Base-by-base conservation (phyloP, 2,797 vertebrate genomes). In the Urocyon cinereoargenteus region DNA sequence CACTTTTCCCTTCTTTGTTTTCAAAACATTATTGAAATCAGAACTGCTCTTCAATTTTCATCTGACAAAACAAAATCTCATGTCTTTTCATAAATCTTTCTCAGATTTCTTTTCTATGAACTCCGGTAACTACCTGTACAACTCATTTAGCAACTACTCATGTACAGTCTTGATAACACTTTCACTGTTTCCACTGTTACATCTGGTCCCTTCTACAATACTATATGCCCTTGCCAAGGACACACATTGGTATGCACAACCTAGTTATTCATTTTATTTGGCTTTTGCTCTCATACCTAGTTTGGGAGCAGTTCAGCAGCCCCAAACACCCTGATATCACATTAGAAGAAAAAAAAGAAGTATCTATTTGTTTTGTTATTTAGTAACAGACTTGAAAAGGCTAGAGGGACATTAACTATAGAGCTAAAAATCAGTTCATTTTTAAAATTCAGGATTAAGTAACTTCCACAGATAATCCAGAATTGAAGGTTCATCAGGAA, bases 401-500 rank as follows among this genome's bases (percentile, higher is more conserved):
- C 64, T 40, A 91, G 64, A 91, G 61, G 19, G 53, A 97, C 93
- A 51, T 82, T 89, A 90, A 90, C 89, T 8, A 64, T 53, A 89
- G 7, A 88, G 57, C 40, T 94, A 85, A 95, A 90, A 95, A 26
- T 77, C 70, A 88, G 73, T 77, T 91, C 16, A 21, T 51, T 79
- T 94, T 53, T 72, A 26, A 81, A 94, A 91, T 84, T 86, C 24
- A 91, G n/a, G 79, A 95, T 83, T 93, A 64, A 83, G 2, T 81
- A 93, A 81, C 45, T 89, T 70, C 36, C 68, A 84, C 21, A 73
- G 68, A 79, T 94, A 85, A 94, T 83, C 62, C 15, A 86, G 64
- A 95, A 97, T 28, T 89, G 59, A 95, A 95, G 49, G 26, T 92
- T 79, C 55, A 82, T 72, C 85, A 75, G 86, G 45, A 55, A 72